Percentiles rank a stretch among this genome's conserved stretches.
phyloP scores from a whole-genome alignment of 2,888 invertebrate genomes.

The Drosophila pseudotalamancana region DNA sequence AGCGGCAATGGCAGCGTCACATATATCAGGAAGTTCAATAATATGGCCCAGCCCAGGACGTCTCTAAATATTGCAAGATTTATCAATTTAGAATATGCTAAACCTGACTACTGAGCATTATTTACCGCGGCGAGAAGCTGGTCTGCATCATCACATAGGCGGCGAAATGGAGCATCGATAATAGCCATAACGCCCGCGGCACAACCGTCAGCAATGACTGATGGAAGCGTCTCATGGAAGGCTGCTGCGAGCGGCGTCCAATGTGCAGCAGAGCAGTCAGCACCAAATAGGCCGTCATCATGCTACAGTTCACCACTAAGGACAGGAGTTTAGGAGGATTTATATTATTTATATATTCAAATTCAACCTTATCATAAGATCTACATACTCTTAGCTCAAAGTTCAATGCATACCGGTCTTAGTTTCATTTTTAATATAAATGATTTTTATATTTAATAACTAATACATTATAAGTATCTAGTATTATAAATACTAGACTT shows the following conservation, averaged over 20 bases:
- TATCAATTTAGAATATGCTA: background rate
- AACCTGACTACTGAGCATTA: background rate
- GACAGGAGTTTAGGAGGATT: background rate
- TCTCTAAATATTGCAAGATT: constrained; percentile 84
- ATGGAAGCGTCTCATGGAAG: constrained; percentile 54
- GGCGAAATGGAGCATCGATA: constrained; percentile 87
- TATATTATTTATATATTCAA: background rate
- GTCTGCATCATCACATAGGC: constrained; percentile 87
- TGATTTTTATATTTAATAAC: too few relatives aligned
- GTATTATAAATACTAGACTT: too few relatives aligned
- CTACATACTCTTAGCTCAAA: too few relatives aligned
- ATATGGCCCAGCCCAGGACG: constrained; percentile 89
- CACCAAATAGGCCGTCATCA: constrained; percentile 59
- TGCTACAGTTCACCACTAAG: constrained; percentile 59
- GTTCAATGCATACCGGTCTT: too few relatives aligned
- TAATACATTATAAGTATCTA: too few relatives aligned
- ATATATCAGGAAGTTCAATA: constrained; percentile 90
- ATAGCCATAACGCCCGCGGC: constrained; percentile 84
- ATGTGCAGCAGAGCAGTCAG: constrained; percentile 62
- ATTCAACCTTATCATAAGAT: too few relatives aligned
- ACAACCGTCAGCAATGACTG: constrained; percentile 56
- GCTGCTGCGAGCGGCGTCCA: constrained; percentile 57
- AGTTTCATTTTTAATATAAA: too few relatives aligned
- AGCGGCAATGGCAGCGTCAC: constrained; percentile 90
- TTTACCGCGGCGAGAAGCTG: constrained; percentile 83